Evolutionary conservation across 2,797 vertebrate species (phyloP).

Genomic region (Oceanodroma leucorhoa): DNA sequence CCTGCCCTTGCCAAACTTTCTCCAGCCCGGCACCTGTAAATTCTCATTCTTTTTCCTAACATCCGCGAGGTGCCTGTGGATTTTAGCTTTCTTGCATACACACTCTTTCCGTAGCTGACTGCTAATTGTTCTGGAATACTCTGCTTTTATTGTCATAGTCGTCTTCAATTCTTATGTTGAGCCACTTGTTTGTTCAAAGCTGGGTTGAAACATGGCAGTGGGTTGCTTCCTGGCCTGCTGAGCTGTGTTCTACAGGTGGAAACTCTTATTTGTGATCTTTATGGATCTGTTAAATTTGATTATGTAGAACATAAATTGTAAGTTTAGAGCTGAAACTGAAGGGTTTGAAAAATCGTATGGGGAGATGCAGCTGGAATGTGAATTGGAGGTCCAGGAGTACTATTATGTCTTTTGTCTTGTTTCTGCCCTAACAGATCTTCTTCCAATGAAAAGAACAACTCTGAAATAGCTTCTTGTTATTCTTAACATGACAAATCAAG

Average conservation of each 20-base stretch:
- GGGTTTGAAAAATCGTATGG: background rate
- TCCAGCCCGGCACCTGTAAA: background rate
- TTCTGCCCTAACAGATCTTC: background rate
- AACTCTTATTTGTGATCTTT: background rate
- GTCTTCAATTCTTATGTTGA: fast-evolving
- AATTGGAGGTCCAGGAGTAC: background rate
- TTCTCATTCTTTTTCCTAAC: background rate
- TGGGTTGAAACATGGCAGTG: background rate
- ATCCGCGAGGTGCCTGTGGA: background rate
- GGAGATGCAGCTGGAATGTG: background rate
- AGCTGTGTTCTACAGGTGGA: background rate
- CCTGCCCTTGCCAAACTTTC: background rate
- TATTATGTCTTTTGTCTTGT: background rate
- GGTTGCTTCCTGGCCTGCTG: background rate
- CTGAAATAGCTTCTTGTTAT: background rate
- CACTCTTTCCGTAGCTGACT: background rate
- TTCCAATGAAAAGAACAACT: background rate
- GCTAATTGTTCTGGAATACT: background rate
- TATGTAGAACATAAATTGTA: background rate
- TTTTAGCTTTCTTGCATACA: background rate
- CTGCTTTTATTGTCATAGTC: background rate
- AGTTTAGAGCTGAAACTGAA: background rate
- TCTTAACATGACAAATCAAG: background rate
- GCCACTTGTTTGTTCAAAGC: background rate
- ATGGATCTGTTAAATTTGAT: background rate